Percentiles rank a stretch among this genome's conserved stretches.
Conservation (phyloP, 2,113 vertebrate species). For the Tyrannus savana region DNA sequence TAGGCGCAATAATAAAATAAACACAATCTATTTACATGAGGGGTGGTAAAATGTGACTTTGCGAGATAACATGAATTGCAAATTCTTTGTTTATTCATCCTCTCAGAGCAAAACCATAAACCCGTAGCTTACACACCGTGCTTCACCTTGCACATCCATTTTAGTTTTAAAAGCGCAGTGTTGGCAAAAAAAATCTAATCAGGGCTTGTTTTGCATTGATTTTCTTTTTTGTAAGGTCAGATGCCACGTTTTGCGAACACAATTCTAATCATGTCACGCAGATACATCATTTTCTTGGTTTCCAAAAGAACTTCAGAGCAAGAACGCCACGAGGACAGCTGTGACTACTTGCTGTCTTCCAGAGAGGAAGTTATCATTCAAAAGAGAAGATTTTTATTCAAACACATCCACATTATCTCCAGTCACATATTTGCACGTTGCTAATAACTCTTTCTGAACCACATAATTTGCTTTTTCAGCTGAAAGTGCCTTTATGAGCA, state of each 20-base stretch:
- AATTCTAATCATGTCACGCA: not conserved
- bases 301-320: not conserved
- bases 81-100: not conserved
- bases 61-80: not conserved
- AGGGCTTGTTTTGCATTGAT: not conserved
- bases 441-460: not conserved
- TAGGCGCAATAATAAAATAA: not conserved
- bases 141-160: not conserved
- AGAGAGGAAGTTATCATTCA: not conserved
- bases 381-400: not conserved
- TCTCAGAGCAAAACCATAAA: not conserved
- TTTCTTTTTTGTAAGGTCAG: slow-evolving; percentile 3
- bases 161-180: not conserved
- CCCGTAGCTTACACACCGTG: not conserved
- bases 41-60: not conserved
- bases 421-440: not conserved
- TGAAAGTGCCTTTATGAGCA: not conserved
- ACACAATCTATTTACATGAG: not conserved
- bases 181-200: slow-evolving; percentile 2
- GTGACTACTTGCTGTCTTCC: not conserved
- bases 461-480: not conserved
- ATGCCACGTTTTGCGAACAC: not conserved
- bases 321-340: not conserved
- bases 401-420: not conserved
- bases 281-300: not conserved